Conservation (phyloP, 2,888 invertebrate genomes). For the Drosophila macrospina region DNA sequence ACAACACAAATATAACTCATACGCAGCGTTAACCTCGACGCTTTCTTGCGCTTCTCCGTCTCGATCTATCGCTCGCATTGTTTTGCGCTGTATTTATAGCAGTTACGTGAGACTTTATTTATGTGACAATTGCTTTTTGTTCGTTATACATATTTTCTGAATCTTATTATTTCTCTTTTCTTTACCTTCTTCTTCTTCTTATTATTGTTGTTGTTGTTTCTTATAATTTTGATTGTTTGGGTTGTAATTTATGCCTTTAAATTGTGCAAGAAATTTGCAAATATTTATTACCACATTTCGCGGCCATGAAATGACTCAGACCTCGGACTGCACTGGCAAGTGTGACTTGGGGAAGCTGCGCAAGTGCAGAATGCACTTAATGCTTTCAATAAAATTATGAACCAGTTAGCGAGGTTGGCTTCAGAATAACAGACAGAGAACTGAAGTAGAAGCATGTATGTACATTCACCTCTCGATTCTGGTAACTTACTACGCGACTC, state of each 20-base stretch:
- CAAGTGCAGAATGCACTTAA: slow-evolving; percentile 40
- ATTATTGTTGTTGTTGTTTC: slow-evolving; percentile 23
- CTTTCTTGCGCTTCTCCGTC: slow-evolving; percentile 39
- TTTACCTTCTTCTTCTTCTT: slow-evolving; percentile 16
- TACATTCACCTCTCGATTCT: no score
- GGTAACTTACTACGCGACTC: neutral
- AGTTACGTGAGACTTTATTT: slow-evolving; percentile 80
- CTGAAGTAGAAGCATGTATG: no score
- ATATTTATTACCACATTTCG: slow-evolving; percentile 56
- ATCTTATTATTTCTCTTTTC: slow-evolving; percentile 47
- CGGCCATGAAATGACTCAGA: slow-evolving; percentile 49
- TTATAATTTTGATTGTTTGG: slow-evolving; percentile 63
- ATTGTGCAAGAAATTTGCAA: slow-evolving; percentile 75
- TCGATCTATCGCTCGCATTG: slow-evolving; percentile 35
- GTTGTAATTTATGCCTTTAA: slow-evolving; percentile 70
- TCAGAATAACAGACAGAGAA: neutral
- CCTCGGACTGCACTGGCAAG: slow-evolving; percentile 3
- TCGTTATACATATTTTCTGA: slow-evolving; percentile 55
- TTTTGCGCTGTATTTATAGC: slow-evolving; percentile 71
- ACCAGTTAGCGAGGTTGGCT: slow-evolving; percentile 1
- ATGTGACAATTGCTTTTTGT: slow-evolving; percentile 80
- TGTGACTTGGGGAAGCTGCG: slow-evolving; percentile 29
- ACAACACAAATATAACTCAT: slow-evolving; percentile 73
- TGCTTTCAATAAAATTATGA: neutral
- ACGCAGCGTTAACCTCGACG: slow-evolving; percentile 73